Percentiles rank a stretch among this genome's conserved stretches.
These are phyloP conservation scores for Penaeus monodon DNA, from an alignment of 2,888 invertebrate species.

Conservation along the genomic window DNA sequence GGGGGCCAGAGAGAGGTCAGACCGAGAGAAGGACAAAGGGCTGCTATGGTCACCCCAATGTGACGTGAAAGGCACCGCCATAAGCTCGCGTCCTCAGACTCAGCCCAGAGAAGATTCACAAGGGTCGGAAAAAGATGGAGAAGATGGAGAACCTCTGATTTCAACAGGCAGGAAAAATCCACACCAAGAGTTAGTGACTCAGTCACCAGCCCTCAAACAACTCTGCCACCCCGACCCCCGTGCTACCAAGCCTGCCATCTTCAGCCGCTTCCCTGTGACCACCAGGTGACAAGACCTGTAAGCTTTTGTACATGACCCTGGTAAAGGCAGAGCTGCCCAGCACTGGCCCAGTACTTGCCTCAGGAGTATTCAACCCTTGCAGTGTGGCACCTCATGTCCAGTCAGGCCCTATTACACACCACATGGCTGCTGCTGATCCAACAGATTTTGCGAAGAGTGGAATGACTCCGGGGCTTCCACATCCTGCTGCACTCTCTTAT, in stretches of 20 bases:
- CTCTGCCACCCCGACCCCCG: constrained; percentile 62
- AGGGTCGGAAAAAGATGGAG: constrained; percentile 38
- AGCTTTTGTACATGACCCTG: constrained; percentile 52
- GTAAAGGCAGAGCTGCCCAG: constrained; percentile 60
- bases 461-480: constrained; percentile 60
- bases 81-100: constrained; percentile 40
- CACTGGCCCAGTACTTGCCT: constrained; percentile 58
- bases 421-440: constrained; percentile 63
- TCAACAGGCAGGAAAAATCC: constrained; percentile 49
- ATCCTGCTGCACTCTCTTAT: constrained; percentile 58
- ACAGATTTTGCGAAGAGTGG: constrained; percentile 59
- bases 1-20: constrained; percentile 59
- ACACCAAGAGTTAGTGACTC: constrained; percentile 44
- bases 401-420: constrained; percentile 63
- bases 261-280: constrained; percentile 59
- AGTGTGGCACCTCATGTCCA: constrained; percentile 60
- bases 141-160: constrained; percentile 51
- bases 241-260: constrained; percentile 59
- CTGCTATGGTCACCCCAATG: constrained; percentile 62
- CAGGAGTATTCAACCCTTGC: constrained; percentile 60
- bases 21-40: constrained; percentile 53
- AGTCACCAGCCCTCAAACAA: constrained; percentile 45
- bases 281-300: constrained; percentile 56
- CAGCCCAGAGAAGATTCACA: constrained; percentile 44
- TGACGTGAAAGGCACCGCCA: constrained; percentile 61